phyloP scores from a whole-genome alignment of 2,888 invertebrate genomes.

The Biston betularia region DNA sequence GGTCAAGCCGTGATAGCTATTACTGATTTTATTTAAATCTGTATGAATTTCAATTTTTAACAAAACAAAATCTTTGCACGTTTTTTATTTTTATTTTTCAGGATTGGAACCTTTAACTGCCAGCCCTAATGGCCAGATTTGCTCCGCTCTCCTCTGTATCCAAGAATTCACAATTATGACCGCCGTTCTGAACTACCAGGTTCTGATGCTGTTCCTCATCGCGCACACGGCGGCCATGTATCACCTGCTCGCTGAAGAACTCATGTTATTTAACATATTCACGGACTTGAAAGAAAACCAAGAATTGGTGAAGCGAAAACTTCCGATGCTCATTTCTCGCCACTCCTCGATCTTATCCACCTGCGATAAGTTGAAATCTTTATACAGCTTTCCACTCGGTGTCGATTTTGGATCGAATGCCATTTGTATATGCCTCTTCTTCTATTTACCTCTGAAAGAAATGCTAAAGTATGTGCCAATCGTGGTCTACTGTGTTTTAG shows the following conservation, averaged over 20 bases:
- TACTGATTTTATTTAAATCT: too few relatives aligned
- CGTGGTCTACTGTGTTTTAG: conserved; percentile 65
- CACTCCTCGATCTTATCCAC: conserved; percentile 61
- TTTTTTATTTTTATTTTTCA: conserved; percentile 45
- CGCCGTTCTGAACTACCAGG: conserved; percentile 68
- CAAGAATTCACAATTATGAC: conserved; percentile 62
- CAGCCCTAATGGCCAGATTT: conserved; percentile 65
- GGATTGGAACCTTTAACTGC: conserved; percentile 65
- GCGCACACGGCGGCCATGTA: conserved; percentile 71
- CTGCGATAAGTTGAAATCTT: conserved; percentile 57
- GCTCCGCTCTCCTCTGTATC: conserved; percentile 53
- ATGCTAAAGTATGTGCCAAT: conserved; percentile 68
- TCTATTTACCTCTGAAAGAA: conserved; percentile 64
- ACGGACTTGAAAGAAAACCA: conserved; percentile 47
- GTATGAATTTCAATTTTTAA: too few relatives aligned
- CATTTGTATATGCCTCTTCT: conserved; percentile 67
- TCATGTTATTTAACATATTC: conserved; percentile 55
- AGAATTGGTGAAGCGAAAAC: conserved; percentile 50
- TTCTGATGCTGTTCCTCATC: conserved; percentile 65
- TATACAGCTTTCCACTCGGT: conserved; percentile 72
- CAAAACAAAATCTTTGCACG: too few relatives aligned
- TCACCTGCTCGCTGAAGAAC: conserved; percentile 64
- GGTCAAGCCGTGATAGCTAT: too few relatives aligned
- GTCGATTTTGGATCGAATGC: conserved; percentile 72
- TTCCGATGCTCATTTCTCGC: conserved; percentile 59